phyloP scores from a whole-genome alignment of 1,140 invertebrate genomes.

The Drosophila saltans region DNA sequence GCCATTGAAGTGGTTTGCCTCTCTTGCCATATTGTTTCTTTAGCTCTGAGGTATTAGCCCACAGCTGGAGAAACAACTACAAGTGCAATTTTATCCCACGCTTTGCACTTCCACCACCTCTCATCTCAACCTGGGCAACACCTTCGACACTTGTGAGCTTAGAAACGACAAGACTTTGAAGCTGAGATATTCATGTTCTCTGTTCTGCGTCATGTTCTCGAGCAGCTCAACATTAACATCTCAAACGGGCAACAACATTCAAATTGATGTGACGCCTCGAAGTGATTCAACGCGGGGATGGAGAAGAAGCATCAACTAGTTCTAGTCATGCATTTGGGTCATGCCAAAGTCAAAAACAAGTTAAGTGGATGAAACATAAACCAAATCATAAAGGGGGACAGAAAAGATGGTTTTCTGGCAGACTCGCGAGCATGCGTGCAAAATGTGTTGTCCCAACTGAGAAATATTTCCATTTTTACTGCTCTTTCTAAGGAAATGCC shows the following conservation, averaged over 20 bases:
- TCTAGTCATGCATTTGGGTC: slow-evolving; percentile 60
- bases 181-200: slow-evolving; percentile 55
- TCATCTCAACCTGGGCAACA: slow-evolving; percentile 51
- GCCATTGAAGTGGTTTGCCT: slow-evolving; percentile 19
- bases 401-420: background rate
- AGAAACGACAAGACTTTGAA: slow-evolving; percentile 45
- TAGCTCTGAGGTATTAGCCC: slow-evolving; percentile 32
- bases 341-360: slow-evolving; percentile 25
- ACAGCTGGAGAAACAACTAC: slow-evolving; percentile 26
- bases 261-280: slow-evolving; percentile 55
- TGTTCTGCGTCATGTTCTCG: background rate
- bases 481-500: slow-evolving; percentile 2
- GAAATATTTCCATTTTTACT: slow-evolving; percentile 25
- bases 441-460: background rate
- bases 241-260: slow-evolving; percentile 62
- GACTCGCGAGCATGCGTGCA: slow-evolving; percentile 25
- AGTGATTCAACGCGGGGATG: slow-evolving; percentile 22
- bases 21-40: slow-evolving; percentile 23
- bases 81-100: slow-evolving; percentile 39
- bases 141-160: slow-evolving; percentile 41
- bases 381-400: background rate
- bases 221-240: slow-evolving; percentile 54
- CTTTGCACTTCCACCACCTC: background rate
- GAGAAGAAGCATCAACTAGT: slow-evolving; percentile 27
- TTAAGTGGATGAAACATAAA: slow-evolving; percentile 28